These are phyloP conservation scores for Condylura cristata DNA, from an alignment of 2,113 vertebrate genomes.

Conservation along the genomic window DNA sequence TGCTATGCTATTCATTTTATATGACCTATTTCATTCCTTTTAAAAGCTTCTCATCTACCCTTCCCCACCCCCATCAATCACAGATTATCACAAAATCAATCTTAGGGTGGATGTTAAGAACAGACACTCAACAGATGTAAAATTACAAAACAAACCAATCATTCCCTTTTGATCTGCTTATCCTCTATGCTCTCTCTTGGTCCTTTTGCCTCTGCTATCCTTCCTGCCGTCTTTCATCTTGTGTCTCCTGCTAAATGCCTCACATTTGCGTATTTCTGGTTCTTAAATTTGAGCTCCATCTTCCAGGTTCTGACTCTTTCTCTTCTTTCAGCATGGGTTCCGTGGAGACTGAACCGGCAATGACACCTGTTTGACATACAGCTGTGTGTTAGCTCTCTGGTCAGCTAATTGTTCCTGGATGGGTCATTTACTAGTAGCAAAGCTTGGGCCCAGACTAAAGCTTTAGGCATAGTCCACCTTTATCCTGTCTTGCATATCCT, in stretches of 20 bases:
- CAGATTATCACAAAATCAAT: neutral
- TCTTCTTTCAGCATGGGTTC: neutral
- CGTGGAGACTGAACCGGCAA: neutral
- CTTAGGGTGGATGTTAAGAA: neutral
- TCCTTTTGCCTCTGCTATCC: rapidly evolving
- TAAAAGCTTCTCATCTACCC: neutral
- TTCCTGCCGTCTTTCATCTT: neutral
- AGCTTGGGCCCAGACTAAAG: neutral
- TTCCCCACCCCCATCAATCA: neutral
- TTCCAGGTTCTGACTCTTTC: neutral
- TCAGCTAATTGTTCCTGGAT: neutral
- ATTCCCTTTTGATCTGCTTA: neutral
- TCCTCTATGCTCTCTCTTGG: neutral
- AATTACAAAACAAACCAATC: neutral
- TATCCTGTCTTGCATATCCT: neutral
- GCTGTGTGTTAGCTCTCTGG: neutral
- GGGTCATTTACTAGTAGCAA: neutral
- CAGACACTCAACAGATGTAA: neutral
- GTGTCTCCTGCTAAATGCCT: neutral
- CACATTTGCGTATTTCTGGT: neutral
- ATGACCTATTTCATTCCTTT: neutral
- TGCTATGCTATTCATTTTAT: neutral
- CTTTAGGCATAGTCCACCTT: neutral
- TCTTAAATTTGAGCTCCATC: neutral
- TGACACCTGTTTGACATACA: neutral